phyloP scores from a whole-genome alignment of 2,113 vertebrate species.

The Polypterus bichir region DNA sequence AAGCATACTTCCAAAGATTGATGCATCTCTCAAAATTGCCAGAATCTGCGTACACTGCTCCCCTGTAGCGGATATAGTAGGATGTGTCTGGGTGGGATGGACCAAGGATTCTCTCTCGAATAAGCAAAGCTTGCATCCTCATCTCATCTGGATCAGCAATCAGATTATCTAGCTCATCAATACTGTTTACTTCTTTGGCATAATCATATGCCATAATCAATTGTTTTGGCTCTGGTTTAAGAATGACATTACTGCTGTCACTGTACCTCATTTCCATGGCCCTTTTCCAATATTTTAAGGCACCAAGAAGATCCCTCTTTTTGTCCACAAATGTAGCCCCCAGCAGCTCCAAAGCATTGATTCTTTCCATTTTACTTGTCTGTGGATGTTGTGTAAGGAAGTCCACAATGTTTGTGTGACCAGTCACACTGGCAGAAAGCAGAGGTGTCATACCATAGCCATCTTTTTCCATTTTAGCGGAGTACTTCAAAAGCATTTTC shows the following conservation, averaged over 20 bases:
- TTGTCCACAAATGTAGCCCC: slow-evolving; percentile 97
- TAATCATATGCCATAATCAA: slow-evolving; percentile 93
- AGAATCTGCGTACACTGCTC: slow-evolving; percentile 93
- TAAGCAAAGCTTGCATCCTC: slow-evolving; percentile 94
- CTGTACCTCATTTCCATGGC: slow-evolving; percentile 90
- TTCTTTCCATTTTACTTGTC: slow-evolving; percentile 71
- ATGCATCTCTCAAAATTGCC: slow-evolving; percentile 96
- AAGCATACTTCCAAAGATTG: slow-evolving; percentile 91
- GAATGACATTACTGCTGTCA: slow-evolving; percentile 67
- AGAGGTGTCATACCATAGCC: slow-evolving; percentile 95
- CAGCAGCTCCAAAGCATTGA: slow-evolving; percentile 84
- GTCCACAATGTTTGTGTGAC: slow-evolving; percentile 95
- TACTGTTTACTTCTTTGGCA: slow-evolving; percentile 76
- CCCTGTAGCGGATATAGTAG: slow-evolving; percentile 93
- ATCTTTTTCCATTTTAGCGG: slow-evolving; percentile 91
- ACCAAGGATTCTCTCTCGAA: slow-evolving; percentile 88
- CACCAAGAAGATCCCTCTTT: slow-evolving; percentile 88
- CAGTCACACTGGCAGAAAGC: slow-evolving; percentile 91
- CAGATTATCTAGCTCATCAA: slow-evolving; percentile 82
- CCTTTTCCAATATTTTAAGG: slow-evolving; percentile 93
- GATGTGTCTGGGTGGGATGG: slow-evolving; percentile 95
- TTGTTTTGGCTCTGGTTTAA: slow-evolving; percentile 75
- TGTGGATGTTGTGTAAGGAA: slow-evolving; percentile 79
- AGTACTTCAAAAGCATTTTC: slow-evolving; percentile 91
- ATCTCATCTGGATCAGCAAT: slow-evolving; percentile 95